Evolutionary conservation across 2,113 vertebrate genomes (phyloP), one percentile per base, ranked within the genome.

Genomic region (Hemiprocne comata): DNA sequence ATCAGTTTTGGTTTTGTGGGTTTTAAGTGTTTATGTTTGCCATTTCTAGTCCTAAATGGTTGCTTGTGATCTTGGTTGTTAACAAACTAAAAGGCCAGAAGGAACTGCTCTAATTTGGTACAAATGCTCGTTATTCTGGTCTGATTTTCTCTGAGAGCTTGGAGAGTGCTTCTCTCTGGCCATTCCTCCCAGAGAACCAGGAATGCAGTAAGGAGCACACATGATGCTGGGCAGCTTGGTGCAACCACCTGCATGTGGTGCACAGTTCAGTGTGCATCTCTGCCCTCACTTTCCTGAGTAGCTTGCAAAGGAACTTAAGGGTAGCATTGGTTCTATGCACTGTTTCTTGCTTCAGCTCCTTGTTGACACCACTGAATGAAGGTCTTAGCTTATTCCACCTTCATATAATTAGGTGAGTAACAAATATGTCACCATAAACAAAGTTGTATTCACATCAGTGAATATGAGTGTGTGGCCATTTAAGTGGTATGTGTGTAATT

Each of bases 331-430:
- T 54, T 91, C 64, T 33, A 6, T 48, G 26, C 1, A 2, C n/a
- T 77, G 51, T 44, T 83, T 77, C 81, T 79, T 85, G 62, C 85
- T 87, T 76, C 85, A 92, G 80, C 58, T 85, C 31, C 67, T 91
- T 92, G 80, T 95, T 95, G 93, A 88, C 36, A 4, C 69, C 57
- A 14, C 80, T 85, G 84, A 80, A 65, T 51, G 76, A 93, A 90
- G 55, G 67, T 90, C 79, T 87, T 1, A 0, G 50, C 48, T 91
- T 93, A 92, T 82, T 93, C 90, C 50, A 79, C 87, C 89, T 58
- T 89, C 57, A 15, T 83, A 9, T 90, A 89, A 97, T 97, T 92
- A 95, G 76, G 58, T 96, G 95, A 97, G 93, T 95, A 96, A 96
- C 87, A 86, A 87, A 54, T 58, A 77, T 11, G 15, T 96, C 93